A percentile compares a stretch with the other conserved stretches of the same genome.
Conservation (phyloP, 2,797 vertebrate species). For the Poecilia wingei region DNA sequence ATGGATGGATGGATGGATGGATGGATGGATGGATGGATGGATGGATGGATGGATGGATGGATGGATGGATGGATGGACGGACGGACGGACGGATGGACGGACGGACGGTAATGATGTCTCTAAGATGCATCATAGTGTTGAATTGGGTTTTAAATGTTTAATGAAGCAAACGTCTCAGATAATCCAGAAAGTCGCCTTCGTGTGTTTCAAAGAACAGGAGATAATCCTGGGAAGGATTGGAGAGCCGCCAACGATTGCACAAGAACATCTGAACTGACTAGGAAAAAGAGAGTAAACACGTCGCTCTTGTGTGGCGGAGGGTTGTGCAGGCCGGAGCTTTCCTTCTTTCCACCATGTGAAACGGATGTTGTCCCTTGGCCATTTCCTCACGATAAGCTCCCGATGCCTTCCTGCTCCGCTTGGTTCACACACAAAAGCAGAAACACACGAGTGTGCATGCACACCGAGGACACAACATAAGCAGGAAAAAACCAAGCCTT, state of each 20-base stretch:
- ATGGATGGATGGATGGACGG: neutral
- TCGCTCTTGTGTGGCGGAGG: conserved; percentile 20
- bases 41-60: neutral
- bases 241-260: conserved; percentile 8
- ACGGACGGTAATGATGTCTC: neutral
- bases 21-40: too few relatives aligned
- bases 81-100: neutral
- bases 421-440: conserved; percentile 59
- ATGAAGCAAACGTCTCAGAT: neutral
- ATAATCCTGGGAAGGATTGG: neutral
- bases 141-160: neutral
- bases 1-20: too few relatives aligned
- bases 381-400: conserved; percentile 82
- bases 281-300: conserved; percentile 22
- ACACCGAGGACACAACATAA: conserved; percentile 34
- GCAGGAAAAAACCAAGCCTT: conserved; percentile 51
- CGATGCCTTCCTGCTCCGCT: conserved; percentile 73
- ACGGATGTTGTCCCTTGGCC: conserved; percentile 80
- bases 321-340: conserved; percentile 29
- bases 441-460: conserved; percentile 27
- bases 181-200: neutral
- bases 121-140: neutral
- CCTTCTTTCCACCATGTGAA: conserved; percentile 54
- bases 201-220: neutral
- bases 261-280: conserved; percentile 9